phyloP scores from a whole-genome alignment of 2,113 vertebrate genomes.

The Ophthalmolycus amberensis region DNA sequence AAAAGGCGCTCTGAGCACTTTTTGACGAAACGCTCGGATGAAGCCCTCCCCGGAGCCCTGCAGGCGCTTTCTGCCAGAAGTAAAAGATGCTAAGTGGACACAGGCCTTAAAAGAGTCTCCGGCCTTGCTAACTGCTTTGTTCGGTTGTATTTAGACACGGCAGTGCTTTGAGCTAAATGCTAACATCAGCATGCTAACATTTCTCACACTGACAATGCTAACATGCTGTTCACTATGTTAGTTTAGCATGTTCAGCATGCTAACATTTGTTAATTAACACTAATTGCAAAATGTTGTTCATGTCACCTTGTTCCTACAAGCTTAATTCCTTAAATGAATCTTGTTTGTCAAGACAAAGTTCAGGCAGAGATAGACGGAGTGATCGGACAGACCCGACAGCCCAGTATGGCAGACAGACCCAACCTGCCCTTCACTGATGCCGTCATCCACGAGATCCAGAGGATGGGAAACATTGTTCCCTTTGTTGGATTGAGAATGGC shows the following conservation, averaged over 20 bases:
- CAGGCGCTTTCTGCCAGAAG: too few relatives aligned
- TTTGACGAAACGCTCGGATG: too few relatives aligned
- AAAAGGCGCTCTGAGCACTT: too few relatives aligned
- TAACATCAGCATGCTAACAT: not conserved
- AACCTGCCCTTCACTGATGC: conserved; percentile 4
- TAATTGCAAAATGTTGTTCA: too few relatives aligned
- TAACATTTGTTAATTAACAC: too few relatives aligned
- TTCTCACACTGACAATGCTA: not conserved
- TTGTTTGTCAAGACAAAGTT: not conserved
- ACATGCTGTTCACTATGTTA: not conserved
- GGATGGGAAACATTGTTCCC: conserved; percentile 5
- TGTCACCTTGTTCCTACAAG: not conserved
- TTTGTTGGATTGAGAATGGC: not conserved
- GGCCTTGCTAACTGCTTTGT: too few relatives aligned
- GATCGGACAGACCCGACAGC: not conserved
- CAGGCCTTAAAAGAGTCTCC: too few relatives aligned
- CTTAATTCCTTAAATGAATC: not conserved
- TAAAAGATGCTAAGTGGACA: too few relatives aligned
- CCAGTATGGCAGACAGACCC: conserved; percentile 10
- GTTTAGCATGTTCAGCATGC: not conserved
- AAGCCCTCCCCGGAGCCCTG: too few relatives aligned
- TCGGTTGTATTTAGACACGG: too few relatives aligned
- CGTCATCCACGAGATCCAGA: conserved; percentile 2
- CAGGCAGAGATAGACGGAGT: not conserved
- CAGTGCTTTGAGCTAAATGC: too few relatives aligned